Base-by-base conservation (phyloP, 2,797 vertebrate species). In the Alca torda region DNA sequence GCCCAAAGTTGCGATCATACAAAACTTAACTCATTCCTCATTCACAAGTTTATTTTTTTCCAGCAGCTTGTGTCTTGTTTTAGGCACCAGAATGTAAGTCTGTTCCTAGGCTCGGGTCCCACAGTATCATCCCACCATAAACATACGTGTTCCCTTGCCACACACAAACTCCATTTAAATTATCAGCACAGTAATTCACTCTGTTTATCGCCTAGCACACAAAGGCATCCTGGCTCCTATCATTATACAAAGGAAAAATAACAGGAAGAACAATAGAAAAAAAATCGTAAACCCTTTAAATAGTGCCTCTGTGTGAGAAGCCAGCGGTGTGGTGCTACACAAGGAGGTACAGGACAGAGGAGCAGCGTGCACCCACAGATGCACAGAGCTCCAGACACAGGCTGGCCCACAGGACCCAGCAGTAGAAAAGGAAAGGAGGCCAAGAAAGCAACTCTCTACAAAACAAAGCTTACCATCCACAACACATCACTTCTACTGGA, bases 131-230 rank as follows among this genome's bases (percentile, higher is more conserved):
- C 45, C 33, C 17, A 68, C 45, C 33, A 43, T 10, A 79, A 83
- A 60, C 13, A 31, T 6, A 43, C 1, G 1, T 5, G 10, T 39
- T 88, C 24, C 20, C 13, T 16, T 0, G 1, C 15, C 46, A 77
- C 13, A 43, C 5, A 54, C 2, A 51, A 65, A 50, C 31, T 64
- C 35, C 54, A 19, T 4, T 65, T 45, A 70, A 78, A 77, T 64
- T 50, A 88, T 16, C 24, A 45, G 17, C 33, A 90, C 3, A 46
- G n/a, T 6, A 90, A 75, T 56, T 51, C 28, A 25, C 21, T 8
- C 64, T 67, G 16, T 31, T 79, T 59, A 79, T 39, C 53, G 37
- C 16, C 56, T 54, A 60, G 30, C 28, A 77, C 41, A 77, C 15
- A 74, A 84, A 74, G 33, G 10, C 30, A 64, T 67, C 15, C 30